phyloP scores from a whole-genome alignment of 2,888 invertebrate species.

The Cetonia aurata region DNA sequence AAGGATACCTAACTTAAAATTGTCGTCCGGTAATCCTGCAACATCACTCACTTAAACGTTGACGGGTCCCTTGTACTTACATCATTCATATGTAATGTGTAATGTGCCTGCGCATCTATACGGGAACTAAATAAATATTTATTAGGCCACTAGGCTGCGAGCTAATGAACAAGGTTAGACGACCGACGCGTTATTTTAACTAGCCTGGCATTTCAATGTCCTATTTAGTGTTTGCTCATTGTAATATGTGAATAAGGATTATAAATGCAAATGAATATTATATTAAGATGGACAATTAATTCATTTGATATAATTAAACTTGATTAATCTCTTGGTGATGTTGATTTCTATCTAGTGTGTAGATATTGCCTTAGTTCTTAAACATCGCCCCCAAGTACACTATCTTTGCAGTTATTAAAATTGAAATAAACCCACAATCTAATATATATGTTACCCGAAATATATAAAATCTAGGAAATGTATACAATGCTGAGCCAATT shows the following conservation, averaged over 20 bases:
- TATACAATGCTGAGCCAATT: too few species aligned
- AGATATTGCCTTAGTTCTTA: too few species aligned
- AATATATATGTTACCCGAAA: too few species aligned
- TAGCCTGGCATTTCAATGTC: conserved; percentile 11
- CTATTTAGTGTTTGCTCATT: background rate
- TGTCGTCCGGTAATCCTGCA: background rate
- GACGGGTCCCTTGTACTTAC: background rate
- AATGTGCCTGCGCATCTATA: background rate
- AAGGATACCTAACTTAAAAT: background rate
- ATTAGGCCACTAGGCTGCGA: conserved; percentile 3
- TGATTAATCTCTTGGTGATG: too few species aligned
- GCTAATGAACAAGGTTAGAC: conserved; percentile 10
- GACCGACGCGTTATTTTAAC: background rate
- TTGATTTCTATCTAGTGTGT: too few species aligned
- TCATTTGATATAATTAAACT: too few species aligned
- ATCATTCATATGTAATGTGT: background rate
- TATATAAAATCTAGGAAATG: too few species aligned
- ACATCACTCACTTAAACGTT: background rate
- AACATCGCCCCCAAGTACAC: too few species aligned
- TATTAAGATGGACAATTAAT: too few species aligned
- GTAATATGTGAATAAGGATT: background rate
- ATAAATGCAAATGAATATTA: too few species aligned
- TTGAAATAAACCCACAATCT: too few species aligned
- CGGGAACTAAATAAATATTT: conserved; percentile 15
- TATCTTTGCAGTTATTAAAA: too few species aligned